phyloP scores from a whole-genome alignment of 2,113 vertebrate genomes.

The Tichodroma muraria region DNA sequence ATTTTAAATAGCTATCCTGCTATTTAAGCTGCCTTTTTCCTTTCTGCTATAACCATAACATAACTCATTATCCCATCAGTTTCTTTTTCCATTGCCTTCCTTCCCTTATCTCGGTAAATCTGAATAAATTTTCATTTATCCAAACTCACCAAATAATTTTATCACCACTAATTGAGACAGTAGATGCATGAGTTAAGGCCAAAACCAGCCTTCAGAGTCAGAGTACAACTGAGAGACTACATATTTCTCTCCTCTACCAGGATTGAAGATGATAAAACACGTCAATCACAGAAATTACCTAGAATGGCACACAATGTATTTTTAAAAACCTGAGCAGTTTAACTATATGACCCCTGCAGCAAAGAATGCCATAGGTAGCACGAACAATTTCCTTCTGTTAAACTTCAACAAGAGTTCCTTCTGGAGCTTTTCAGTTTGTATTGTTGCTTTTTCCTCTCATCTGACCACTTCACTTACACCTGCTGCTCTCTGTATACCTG shows the following conservation, averaged over 20 bases:
- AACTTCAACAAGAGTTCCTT: not conserved
- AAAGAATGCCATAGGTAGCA: not conserved
- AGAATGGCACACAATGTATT: not conserved
- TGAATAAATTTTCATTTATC: not conserved
- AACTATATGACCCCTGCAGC: not conserved
- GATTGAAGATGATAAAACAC: not conserved
- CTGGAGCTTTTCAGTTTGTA: not conserved
- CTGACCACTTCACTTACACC: not conserved
- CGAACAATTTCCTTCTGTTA: not conserved
- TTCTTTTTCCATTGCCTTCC: not conserved
- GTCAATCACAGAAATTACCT: not conserved
- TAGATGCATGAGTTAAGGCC: not conserved
- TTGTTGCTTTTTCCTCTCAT: not conserved
- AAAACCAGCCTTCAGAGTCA: not conserved
- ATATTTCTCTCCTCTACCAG: not conserved
- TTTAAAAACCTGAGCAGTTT: not conserved
- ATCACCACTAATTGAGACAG: not conserved
- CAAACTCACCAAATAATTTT: not conserved
- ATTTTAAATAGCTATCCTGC: too few relatives aligned
- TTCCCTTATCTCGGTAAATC: not conserved
- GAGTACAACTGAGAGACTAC: not conserved
- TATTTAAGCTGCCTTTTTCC: too few relatives aligned
- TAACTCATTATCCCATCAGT: not conserved
- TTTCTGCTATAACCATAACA: not conserved
- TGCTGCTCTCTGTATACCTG: not conserved